Evolutionary conservation across 1,140 invertebrate species (phyloP), one percentile per base, ranked within the genome.

Genomic region (Drosophila auraria): DNA sequence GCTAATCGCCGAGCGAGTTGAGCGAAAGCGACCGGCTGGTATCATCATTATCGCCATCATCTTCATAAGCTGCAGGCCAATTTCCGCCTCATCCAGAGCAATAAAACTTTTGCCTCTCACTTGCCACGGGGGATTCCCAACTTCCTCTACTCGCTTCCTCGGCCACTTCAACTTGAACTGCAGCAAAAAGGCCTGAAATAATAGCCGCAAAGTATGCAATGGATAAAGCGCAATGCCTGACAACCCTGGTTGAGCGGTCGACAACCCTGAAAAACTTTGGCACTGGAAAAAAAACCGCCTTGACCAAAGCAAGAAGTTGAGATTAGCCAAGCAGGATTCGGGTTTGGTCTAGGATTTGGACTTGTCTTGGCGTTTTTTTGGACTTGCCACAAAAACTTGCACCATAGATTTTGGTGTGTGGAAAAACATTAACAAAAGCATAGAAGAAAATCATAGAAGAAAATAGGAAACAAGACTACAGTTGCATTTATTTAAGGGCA

Each of bases 141-240:
- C 80, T 66, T 78, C 54, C 58, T 44, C 56, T 20, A 54, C 59
- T 40, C 60, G 33, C 54, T 56, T 53, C 56, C 40, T 12, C 49
- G 11, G 17, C 23, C 47, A 49, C 69, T 78, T 68, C 47, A 69
- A 78, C 80, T 66, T 78, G 54, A 69, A 50, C 51, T 65, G 62
- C 45, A 42, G 40, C 36, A 65, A 66, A 51, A 63, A 36, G 74
- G 57, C 78, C 76, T 72, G 60, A 79, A 72, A 82, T 84, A 84
- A 80, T 82, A 76, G 83, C 79, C 82, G 79, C 83, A 86, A 82
- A 86, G 82, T 82, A 80, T 86, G 83, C 79, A 76, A 82, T 63
- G 79, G 78, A 58, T 75, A 74, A 74, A 78, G 68, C 30, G 17
- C 42, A 45, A 42, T 6, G 56, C 54, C 54, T 38, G 73, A 68